These are phyloP conservation scores for Teleopsis dalmanni DNA, from an alignment of 1,140 invertebrate genomes.

Conservation along the genomic window DNA sequence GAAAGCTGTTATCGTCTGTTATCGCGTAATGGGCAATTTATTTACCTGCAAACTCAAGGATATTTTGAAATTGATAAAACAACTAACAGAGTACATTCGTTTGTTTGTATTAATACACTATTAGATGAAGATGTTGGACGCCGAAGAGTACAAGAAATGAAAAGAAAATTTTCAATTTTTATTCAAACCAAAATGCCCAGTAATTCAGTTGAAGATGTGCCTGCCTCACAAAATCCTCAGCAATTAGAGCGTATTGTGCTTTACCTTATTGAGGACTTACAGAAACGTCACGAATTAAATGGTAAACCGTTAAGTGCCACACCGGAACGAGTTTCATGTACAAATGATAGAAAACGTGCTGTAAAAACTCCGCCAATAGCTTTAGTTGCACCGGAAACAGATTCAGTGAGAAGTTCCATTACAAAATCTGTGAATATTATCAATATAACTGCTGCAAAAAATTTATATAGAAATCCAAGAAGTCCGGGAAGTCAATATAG, in stretches of 20 bases:
- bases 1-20: constrained; percentile 73
- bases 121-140: constrained; percentile 62
- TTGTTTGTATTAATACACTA: constrained; percentile 75
- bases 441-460: constrained; percentile 34
- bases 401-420: constrained; percentile 46
- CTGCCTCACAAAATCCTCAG: constrained; percentile 55
- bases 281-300: constrained; percentile 28
- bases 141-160: constrained; percentile 62
- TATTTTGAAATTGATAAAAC: constrained; percentile 65
- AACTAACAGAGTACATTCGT: constrained; percentile 65
- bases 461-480: constrained; percentile 22
- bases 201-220: constrained; percentile 45
- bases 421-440: constrained; percentile 45
- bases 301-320: constrained; percentile 1
- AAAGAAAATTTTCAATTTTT: constrained; percentile 57
- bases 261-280: constrained; percentile 56
- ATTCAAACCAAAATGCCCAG: constrained; percentile 46
- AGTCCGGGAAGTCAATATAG: constrained; percentile 12
- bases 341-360: constrained; percentile 20
- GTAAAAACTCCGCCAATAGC: constrained; percentile 31
- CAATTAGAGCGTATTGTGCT: constrained; percentile 58
- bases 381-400: constrained; percentile 47
- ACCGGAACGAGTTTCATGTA: constrained; percentile 21
- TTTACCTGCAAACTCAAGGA: constrained; percentile 72
- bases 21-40: constrained; percentile 68